Base-by-base conservation (phyloP, 2,888 invertebrate species). In the Deilephila elpenor region DNA sequence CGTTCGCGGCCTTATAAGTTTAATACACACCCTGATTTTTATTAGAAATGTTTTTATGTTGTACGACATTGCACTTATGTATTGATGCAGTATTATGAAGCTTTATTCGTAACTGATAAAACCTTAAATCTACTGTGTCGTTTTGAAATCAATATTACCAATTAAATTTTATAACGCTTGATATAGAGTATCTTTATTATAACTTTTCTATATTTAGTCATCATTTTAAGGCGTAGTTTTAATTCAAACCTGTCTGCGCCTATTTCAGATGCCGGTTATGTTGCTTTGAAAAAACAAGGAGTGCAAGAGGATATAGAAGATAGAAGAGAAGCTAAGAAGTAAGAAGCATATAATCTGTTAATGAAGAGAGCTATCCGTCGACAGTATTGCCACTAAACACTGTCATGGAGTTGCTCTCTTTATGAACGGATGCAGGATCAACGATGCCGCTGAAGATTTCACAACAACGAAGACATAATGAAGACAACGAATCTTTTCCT, bases 361-460 rank as follows among this genome's bases (percentile, higher is more conserved):
- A 97, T 98, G 96, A 99, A 98, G 98, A 98, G 98, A 99, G 98
- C 98, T 98, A 98, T 98, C 98, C 98, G 98, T 98, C 98, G 98
- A 99, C 98, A 98, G 98, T 99, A 98, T 97, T 97, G 97, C 95
- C 95, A 95, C 95, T 95, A 96, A 97, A 97, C 97, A 98, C 98
- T 98, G 98, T 98, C 98, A 98, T 98, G 98, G 98, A 98, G 98
- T 98, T 98, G 98, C 98, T 98, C 98, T 98, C 98, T 98, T 98
- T 98, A 98, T 98, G 97, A 97, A 97, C 97, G 96, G 96, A 96
- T 97, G 96, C 95, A 95, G 94, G 91, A 90, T 92, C 97, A 88
- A 83, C 96, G 79, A 59, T 75, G 72, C 59, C 20, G 17, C 34
- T n/a, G 34, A 61, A 73, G 60, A 59, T 25, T 56, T 59, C 25